These are phyloP conservation scores for Mareca strepera DNA, from an alignment of 2,797 vertebrate genomes.

Conservation along the genomic window DNA sequence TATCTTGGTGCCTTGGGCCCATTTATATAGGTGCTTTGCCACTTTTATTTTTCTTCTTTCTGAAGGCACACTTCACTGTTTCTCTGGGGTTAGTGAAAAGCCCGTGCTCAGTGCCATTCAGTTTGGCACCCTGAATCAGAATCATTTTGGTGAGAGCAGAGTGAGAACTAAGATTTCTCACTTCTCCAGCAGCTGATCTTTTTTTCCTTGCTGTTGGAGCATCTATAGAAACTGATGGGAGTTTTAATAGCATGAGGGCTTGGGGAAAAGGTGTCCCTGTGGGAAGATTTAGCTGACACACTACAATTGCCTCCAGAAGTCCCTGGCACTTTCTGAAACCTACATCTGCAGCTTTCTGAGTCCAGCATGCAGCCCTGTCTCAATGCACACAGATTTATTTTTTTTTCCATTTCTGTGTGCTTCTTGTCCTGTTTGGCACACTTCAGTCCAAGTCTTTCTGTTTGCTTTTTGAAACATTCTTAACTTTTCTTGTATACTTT, in stretches of 20 bases:
- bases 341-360: neutral
- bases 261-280: rapidly evolving
- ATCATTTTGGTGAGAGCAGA: neutral
- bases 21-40: neutral
- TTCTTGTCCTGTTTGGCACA: rapidly evolving
- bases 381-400: rapidly evolving
- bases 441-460: too few species aligned
- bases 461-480: neutral
- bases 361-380: neutral
- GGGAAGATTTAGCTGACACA: neutral
- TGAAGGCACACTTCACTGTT: neutral
- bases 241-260: neutral
- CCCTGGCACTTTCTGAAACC: neutral
- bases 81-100: neutral
- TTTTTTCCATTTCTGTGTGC: rapidly evolving
- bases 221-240: neutral
- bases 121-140: neutral
- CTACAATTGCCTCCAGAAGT: neutral
- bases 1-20: rapidly evolving
- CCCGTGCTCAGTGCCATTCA: neutral
- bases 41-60: neutral
- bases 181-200: neutral
- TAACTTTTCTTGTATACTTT: rapidly evolving
- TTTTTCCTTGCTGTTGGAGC: neutral
- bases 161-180: neutral